Base-by-base conservation (phyloP, 1,140 invertebrate species). In the Melitaea cinxia region DNA sequence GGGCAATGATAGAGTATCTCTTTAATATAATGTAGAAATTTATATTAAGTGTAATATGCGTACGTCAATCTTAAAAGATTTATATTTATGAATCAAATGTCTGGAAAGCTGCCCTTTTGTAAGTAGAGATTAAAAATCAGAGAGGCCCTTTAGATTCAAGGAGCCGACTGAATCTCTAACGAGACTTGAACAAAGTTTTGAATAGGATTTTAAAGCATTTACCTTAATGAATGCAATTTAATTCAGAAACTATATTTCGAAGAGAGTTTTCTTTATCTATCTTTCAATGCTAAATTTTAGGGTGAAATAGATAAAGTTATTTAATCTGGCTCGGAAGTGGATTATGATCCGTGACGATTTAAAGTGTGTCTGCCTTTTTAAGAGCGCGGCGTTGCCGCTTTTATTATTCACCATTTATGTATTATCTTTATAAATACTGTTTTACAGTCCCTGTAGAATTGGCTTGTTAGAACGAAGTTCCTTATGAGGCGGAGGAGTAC, bases 211-310 rank as follows among this genome's bases (percentile, higher is more conserved):
- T n/a, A 47, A 12, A 47, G 19, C 17, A 1, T 47, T 47, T 47
- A 47, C 42, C 42, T 47, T 47, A 47, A 47, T 47, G 19, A 47
- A 47, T 47, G 42, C 19, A 47, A 47, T 47, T 47, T 47, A 23
- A 21, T 12, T 23, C 42, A 23, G 9, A 47, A 47, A 47, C 19
- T 1, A 47, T 42, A 42, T 42, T 14, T 47, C 23, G 1, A 45
- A 42, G 42, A 47, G 42, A 47, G 4, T 23, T 47, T 1, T 17
- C 21, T 23, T 47, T 47, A 39, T 39, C 14, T 47, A 14, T 6
- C 12, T 14, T 15, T 17, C 1, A 4, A 14, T 4, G 15, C 17
- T 17, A 42, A 42, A 42, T 17, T 17, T 42, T 42, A 37, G 12
- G 35, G 5, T 42, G 7, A 17, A 1, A 7, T 1, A 33, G 30